These are phyloP conservation scores for Pristionchus japonicus DNA, from an alignment of 2,888 invertebrate species.

Conservation along the genomic window DNA sequence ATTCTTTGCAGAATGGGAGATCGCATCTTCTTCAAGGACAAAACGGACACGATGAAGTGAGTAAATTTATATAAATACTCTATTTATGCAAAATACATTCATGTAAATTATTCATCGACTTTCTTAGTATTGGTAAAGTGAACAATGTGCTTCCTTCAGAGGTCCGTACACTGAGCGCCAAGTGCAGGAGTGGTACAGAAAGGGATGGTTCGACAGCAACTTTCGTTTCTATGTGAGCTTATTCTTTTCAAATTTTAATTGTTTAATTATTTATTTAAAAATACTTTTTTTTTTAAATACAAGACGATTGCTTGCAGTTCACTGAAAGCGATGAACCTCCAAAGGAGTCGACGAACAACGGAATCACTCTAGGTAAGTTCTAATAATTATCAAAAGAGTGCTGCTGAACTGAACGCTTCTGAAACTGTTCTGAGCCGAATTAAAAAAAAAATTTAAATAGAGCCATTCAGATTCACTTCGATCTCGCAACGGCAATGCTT, in stretches of 20 bases:
- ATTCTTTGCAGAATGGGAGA: background rate
- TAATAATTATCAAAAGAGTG: background rate
- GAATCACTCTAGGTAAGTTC: background rate
- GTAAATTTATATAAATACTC: background rate
- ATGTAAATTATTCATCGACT: background rate
- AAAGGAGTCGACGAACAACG: background rate
- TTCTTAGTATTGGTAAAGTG: too few relatives aligned
- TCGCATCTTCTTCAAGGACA: constrained; percentile 16
- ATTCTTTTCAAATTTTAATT: background rate
- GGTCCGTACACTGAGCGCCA: background rate
- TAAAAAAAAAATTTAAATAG: background rate
- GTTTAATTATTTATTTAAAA: background rate
- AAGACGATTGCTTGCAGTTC: background rate
- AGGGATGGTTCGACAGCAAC: background rate
- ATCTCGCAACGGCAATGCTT: background rate
- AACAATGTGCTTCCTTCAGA: background rate
- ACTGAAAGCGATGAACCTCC: background rate
- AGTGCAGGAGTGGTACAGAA: background rate
- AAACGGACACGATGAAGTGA: background rate
- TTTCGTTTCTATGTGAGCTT: background rate
- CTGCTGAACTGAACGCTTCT: too few relatives aligned
- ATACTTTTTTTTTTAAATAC: too few relatives aligned
- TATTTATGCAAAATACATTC: too few relatives aligned
- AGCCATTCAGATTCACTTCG: background rate
- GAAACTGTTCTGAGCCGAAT: background rate